Percentiles rank a stretch among this genome's conserved stretches.
phyloP scores from a whole-genome alignment of 2,888 invertebrate genomes.

The Heliconius cydno region DNA sequence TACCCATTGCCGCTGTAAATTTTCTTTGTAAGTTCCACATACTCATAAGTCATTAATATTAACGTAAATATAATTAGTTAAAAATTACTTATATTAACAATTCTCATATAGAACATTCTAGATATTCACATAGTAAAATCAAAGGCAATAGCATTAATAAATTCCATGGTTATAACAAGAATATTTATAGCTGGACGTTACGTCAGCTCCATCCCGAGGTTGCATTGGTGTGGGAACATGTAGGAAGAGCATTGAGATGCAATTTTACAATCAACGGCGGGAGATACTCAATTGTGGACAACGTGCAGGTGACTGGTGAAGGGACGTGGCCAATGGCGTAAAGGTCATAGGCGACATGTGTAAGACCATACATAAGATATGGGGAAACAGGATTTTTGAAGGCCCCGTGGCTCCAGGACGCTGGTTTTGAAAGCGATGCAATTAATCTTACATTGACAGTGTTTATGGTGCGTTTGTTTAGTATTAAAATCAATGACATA shows the following conservation, averaged over 20 bases:
- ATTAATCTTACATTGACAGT: background rate
- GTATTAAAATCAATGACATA: background rate
- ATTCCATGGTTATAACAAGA: slow-evolving; percentile 23
- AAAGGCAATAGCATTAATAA: slow-evolving; percentile 16
- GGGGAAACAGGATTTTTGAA: slow-evolving; percentile 4
- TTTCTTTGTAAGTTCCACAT: too few relatives aligned
- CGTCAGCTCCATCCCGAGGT: slow-evolving; percentile 36
- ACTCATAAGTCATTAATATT: too few relatives aligned
- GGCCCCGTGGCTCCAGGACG: background rate
- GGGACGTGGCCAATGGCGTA: slow-evolving; percentile 46
- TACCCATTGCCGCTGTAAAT: too few relatives aligned
- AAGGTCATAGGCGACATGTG: slow-evolving; percentile 37
- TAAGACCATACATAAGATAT: background rate
- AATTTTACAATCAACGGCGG: slow-evolving; percentile 56
- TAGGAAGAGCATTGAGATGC: slow-evolving; percentile 51
- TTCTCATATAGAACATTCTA: slow-evolving; percentile 1
- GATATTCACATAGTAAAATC: slow-evolving; percentile 14
- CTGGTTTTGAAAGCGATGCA: background rate
- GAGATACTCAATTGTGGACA: slow-evolving; percentile 50
- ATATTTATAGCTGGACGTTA: slow-evolving; percentile 25
- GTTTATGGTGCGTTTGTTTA: background rate
- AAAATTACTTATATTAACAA: background rate
- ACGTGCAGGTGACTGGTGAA: slow-evolving; percentile 52
- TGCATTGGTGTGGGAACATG: slow-evolving; percentile 41
- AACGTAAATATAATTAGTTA: too few relatives aligned